Base-by-base conservation (phyloP, 2,888 invertebrate genomes). In the Diachrysia chrysitis region DNA sequence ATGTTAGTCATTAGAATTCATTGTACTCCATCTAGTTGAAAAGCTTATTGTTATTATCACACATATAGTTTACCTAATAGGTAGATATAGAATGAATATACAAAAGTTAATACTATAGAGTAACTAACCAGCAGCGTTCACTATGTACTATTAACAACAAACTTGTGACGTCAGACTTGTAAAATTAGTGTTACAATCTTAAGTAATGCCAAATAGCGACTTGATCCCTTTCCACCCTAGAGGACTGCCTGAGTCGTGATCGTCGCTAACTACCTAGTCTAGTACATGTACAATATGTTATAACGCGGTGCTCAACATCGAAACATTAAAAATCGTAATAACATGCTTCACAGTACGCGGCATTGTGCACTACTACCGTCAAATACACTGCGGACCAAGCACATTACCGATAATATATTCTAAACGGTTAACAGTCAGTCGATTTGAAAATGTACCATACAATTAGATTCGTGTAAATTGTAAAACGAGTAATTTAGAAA, bases 21-120 rank as follows among this genome's bases (percentile, higher is more conserved):
- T 93, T 93, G 95, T 95, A 93, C 91, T 93, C 89, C 86, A 90
- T 89, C 93, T 94, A 94, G 89, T 91, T 92, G 91, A 91, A 92
- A 94, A 95, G 95, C 95, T 95, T 95, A 95, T 87, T 85, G 83
- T 92, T 95, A 95, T 94, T 95, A 95, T 95, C 95, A 95, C 95
- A 95, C 95, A 91, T 85, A 87, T 87, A 88, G 83, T 87, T 82
- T 89, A 91, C 90, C 92, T 92, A 92, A 86, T 89, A 90, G 86
- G 91, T 94, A 94, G 88, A 92, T 82, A 83, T 77, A 92, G 91
- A 85, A 90, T 83, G 90, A 92, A 86, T 91, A 91, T 93, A 93
- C 87, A 93, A 94, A 93, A 91, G 87, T 92, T 93, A 91, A 83
- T 82, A 81, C 83, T 87, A 89, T 86, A 81, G 66, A 69, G 70